Evolutionary conservation across 2,888 invertebrate genomes (phyloP).

Genomic region (Aphidoletes aphidimyza): DNA sequence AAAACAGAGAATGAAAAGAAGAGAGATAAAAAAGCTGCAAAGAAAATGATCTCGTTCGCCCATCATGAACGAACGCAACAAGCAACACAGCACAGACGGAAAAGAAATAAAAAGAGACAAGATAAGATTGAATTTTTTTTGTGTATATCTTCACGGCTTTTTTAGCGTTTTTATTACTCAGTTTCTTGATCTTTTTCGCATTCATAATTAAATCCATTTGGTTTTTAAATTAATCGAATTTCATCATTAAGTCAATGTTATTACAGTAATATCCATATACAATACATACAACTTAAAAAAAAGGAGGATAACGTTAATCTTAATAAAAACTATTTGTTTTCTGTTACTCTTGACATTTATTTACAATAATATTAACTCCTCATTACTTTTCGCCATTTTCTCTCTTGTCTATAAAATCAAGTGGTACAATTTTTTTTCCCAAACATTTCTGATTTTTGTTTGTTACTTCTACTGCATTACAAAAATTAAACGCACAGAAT

Average conservation of each 20-base stretch:
- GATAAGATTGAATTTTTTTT: conserved; percentile 32
- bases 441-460: too few relatives aligned
- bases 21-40: neutral
- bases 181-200: conserved; percentile 32
- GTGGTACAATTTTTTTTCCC: too few relatives aligned
- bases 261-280: conserved; percentile 26
- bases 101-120: neutral
- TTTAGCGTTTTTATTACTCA: neutral
- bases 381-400: neutral
- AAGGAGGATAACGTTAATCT: conserved; percentile 6
- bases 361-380: conserved; percentile 9
- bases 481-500: neutral
- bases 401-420: too few relatives aligned
- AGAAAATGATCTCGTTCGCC: conserved; percentile 4
- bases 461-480: too few relatives aligned
- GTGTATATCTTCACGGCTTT: conserved; percentile 28
- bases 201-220: conserved; percentile 46
- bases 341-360: conserved; percentile 4
- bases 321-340: conserved; percentile 10
- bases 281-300: conserved; percentile 23
- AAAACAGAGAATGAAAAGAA: neutral
- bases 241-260: conserved; percentile 38
- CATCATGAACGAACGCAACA: neutral
- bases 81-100: neutral
- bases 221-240: conserved; percentile 51